phyloP scores from a whole-genome alignment of 2,888 invertebrate species.

The Orgyia antiqua region DNA sequence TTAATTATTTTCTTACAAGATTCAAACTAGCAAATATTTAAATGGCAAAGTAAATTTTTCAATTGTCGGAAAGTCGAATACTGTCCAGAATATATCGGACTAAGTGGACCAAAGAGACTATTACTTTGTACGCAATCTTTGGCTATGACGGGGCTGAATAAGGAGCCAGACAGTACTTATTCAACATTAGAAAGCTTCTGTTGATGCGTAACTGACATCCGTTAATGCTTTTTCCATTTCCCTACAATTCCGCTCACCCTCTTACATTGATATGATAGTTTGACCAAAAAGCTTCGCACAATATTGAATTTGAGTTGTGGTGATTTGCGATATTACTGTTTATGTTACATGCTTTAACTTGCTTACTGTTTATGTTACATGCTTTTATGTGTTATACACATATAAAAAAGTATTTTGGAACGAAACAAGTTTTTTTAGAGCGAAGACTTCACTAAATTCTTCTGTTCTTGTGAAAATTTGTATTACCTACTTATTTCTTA shows the following conservation, averaged over 20 bases:
- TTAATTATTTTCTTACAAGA: too few relatives aligned
- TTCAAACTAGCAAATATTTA: not conserved
- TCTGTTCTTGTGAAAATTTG: too few relatives aligned
- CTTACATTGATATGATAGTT: constrained; percentile 40
- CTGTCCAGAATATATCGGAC: constrained; percentile 7
- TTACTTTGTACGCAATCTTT: constrained; percentile 29
- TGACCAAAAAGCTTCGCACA: constrained; percentile 61
- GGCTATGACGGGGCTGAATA: constrained; percentile 38
- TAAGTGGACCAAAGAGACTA: constrained; percentile 28
- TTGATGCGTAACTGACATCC: constrained; percentile 75
- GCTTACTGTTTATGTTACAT: too few relatives aligned
- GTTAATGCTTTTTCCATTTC: constrained; percentile 78
- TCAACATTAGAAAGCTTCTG: constrained; percentile 72
- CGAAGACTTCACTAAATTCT: too few relatives aligned
- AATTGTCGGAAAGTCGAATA: not conserved
- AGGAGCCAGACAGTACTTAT: constrained; percentile 68
- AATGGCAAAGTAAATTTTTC: not conserved
- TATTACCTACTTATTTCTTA: too few relatives aligned
- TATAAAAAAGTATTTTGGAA: too few relatives aligned
- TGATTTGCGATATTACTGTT: not conserved
- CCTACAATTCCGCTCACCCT: constrained; percentile 42
- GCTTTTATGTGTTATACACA: too few relatives aligned
- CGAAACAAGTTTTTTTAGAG: too few relatives aligned
- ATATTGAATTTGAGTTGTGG: constrained; percentile 20
- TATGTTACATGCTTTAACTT: too few relatives aligned